Base-by-base conservation (phyloP, 2,888 invertebrate species). In the Epsilonema sp. region DNA sequence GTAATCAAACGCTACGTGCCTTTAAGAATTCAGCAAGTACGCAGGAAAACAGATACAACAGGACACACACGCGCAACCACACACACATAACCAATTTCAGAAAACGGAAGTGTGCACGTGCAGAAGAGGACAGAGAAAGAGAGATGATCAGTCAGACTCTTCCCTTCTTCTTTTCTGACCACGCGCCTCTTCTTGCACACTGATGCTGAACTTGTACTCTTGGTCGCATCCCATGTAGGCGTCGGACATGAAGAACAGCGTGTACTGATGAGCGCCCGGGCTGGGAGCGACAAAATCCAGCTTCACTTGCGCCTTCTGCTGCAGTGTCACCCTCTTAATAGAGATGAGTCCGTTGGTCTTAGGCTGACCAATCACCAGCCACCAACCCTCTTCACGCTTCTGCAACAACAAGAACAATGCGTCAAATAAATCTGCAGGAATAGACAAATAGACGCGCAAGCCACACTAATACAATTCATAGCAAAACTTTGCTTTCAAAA, bases 211-310 rank as follows among this genome's bases (percentile, higher is more conserved):
- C 69, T 83, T 82, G 71, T 97, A 97, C 70, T 99, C 97, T 69
- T 99, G 97, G 74, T 99, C 97, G 62, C 94, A 97, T 8, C 97
- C 97, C 63, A 97, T 77, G 68, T 97, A 99, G 0, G 92, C 83
- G 68, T 99, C 97, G 59, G 89, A 90, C 90, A 99, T 99, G 70
- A 86, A 97, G 72, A 89, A 99, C 45, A 99, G 71, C 0, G 85
- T 86, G 69, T 90, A 94, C 16, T 80, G 78, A 68, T 89, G 84
- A 25, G 80, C 77, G 4, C 89, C 71, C 1, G 83, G 76, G 50
- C 78, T 75, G 1, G 90, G 90, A 25, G 90, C 89, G 31, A 90
- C 82, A 68, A 94, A 97, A 69, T 90, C 89, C 44, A 90, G 70
- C 47, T 77, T 76, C 19, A 78, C 80, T 62, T 81, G 81, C 0